A percentile compares a stretch with the other conserved stretches of the same genome.
Conservation (phyloP, 2,113 vertebrate genomes). For the Merops nubicus region DNA sequence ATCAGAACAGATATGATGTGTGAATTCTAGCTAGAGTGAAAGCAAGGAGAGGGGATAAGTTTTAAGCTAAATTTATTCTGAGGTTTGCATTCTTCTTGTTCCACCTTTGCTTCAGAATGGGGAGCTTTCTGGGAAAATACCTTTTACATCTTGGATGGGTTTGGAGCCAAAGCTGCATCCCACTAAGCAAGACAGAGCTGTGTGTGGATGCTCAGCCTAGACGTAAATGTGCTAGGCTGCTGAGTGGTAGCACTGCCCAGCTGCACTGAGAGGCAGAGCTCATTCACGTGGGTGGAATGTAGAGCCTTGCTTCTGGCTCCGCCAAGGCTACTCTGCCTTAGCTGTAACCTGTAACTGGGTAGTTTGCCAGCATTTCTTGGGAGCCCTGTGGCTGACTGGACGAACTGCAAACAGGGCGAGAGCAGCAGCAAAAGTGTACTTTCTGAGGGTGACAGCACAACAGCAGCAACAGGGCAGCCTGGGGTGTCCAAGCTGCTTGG, state of each 20-base stretch:
- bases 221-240: background rate
- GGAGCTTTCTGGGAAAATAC: background rate
- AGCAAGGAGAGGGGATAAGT: background rate
- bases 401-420: background rate
- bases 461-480: background rate
- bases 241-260: rapidly evolving
- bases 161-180: background rate
- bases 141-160: background rate
- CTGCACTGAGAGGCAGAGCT: background rate
- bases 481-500: background rate
- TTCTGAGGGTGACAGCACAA: background rate
- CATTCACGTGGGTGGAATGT: rapidly evolving
- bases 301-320: background rate
- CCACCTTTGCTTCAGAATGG: background rate
- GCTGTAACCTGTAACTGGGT: background rate
- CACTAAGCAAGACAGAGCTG: background rate
- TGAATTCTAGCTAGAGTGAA: background rate
- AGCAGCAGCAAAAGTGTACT: background rate
- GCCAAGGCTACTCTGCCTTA: background rate
- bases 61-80: background rate
- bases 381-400: background rate
- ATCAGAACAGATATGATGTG: background rate
- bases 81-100: background rate
- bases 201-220: rapidly evolving
- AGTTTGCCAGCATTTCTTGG: background rate